phyloP scores from a whole-genome alignment of 2,888 invertebrate genomes.

The Drosophila tripunctata region DNA sequence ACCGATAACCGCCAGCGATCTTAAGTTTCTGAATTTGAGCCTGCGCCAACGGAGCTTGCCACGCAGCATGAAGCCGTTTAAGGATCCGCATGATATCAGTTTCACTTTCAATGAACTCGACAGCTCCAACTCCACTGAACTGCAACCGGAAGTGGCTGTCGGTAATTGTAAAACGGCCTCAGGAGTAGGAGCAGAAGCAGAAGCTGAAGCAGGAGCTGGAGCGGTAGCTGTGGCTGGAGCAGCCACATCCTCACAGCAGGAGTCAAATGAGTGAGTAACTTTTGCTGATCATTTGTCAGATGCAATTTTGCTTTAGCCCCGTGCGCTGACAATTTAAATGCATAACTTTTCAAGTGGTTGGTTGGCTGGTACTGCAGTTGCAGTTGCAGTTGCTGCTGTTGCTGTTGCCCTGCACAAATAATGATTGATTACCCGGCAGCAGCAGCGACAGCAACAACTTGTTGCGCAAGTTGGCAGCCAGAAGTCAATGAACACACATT shows the following conservation, averaged over 20 bases:
- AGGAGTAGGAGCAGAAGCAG: neutral
- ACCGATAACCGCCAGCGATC: slow-evolving; percentile 82
- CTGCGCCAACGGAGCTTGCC: slow-evolving; percentile 82
- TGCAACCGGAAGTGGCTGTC: slow-evolving; percentile 53
- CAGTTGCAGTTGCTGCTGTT: slow-evolving; percentile 7
- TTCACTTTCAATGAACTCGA: slow-evolving; percentile 83
- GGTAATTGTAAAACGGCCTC: slow-evolving; percentile 15
- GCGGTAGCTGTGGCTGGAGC: slow-evolving; percentile 15
- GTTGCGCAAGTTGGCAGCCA: slow-evolving; percentile 62
- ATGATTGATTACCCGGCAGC: slow-evolving; percentile 74
- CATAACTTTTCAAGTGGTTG: slow-evolving; percentile 61
- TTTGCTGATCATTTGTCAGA: slow-evolving; percentile 77
- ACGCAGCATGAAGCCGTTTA: slow-evolving; percentile 81
- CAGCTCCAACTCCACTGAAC: slow-evolving; percentile 15
- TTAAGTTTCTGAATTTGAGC: slow-evolving; percentile 83
- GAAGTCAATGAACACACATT: slow-evolving; percentile 81
- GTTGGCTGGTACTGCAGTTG: slow-evolving; percentile 14
- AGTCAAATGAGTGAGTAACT: slow-evolving; percentile 76
- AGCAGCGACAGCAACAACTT: slow-evolving; percentile 47
- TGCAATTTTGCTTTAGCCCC: slow-evolving; percentile 58
- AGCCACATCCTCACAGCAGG: slow-evolving; percentile 65
- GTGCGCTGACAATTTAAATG: slow-evolving; percentile 79
- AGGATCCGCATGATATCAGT: slow-evolving; percentile 83
- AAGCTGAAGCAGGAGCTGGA: neutral
- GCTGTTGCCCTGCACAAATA: slow-evolving; percentile 58